A percentile compares a stretch with the other conserved stretches of the same genome.
These are phyloP conservation scores for Melanotaenia duboulayi DNA, from an alignment of 2,113 vertebrate genomes.

Conservation along the genomic window DNA sequence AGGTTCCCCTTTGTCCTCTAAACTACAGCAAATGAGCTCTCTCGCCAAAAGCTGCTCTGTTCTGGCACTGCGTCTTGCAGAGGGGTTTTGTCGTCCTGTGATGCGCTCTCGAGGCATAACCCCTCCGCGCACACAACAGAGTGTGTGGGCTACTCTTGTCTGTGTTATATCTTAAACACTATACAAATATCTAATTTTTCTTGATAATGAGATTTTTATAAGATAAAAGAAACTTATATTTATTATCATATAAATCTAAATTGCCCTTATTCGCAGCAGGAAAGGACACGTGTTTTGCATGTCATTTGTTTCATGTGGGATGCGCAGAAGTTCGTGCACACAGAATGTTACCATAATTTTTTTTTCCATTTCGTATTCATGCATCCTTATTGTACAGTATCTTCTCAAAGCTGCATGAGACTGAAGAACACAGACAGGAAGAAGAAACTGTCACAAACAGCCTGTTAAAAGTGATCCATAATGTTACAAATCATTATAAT, in stretches of 20 bases:
- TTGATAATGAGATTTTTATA: not conserved
- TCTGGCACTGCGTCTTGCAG: slow-evolving; percentile 64
- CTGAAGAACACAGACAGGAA: too few relatives aligned
- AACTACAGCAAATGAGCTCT: slow-evolving; percentile 39
- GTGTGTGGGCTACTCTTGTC: slow-evolving; percentile 55
- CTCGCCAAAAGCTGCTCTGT: slow-evolving; percentile 53
- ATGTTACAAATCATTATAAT: not conserved
- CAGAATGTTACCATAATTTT: too few relatives aligned
- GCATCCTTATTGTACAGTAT: too few relatives aligned
- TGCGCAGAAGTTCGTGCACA: too few relatives aligned
- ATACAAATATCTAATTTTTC: not conserved
- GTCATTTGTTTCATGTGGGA: too few relatives aligned
- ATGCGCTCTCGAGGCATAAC: slow-evolving; percentile 68
- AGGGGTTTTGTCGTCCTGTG: slow-evolving; percentile 61
- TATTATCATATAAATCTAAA: too few relatives aligned
- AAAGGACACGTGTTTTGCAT: too few relatives aligned
- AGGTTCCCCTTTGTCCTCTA: slow-evolving; percentile 1
- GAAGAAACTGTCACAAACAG: too few relatives aligned
- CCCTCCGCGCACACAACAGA: slow-evolving; percentile 54
- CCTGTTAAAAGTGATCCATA: too few relatives aligned
- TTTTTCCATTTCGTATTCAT: too few relatives aligned
- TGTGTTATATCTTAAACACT: slow-evolving; percentile 12
- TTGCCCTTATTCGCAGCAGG: too few relatives aligned
- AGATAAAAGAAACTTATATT: not conserved
- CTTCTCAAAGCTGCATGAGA: too few relatives aligned